A percentile compares a stretch with the other conserved stretches of the same genome.
These are phyloP conservation scores for Zeugodacus cucurbitae DNA, from an alignment of 1,140 invertebrate species.

Conservation along the genomic window DNA sequence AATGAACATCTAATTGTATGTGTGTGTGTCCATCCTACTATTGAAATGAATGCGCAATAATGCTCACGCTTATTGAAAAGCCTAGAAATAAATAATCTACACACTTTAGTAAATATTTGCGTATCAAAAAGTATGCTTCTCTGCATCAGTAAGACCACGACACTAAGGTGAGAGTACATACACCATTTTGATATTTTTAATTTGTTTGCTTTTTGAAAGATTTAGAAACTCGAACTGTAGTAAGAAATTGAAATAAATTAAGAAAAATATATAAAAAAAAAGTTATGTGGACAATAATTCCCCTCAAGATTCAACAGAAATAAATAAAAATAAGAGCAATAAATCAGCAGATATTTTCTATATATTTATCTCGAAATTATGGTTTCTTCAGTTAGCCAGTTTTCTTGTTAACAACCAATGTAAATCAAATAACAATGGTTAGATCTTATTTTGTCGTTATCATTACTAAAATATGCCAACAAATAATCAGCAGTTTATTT, in stretches of 20 bases:
- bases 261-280: neutral
- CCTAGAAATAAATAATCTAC: neutral
- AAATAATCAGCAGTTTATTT: too few relatives aligned
- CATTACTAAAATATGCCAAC: too few relatives aligned
- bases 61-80: neutral
- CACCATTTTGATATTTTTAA: neutral
- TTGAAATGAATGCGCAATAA: neutral
- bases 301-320: too few relatives aligned
- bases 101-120: neutral
- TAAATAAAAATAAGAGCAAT: too few relatives aligned
- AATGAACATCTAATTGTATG: neutral
- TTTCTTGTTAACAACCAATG: too few relatives aligned
- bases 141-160: too few relatives aligned
- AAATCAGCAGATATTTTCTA: too few relatives aligned
- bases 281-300: too few relatives aligned
- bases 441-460: too few relatives aligned
- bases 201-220: neutral
- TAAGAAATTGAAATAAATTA: neutral
- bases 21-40: neutral
- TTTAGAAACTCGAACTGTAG: neutral
- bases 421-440: too few relatives aligned
- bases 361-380: too few relatives aligned
- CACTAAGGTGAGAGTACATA: neutral
- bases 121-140: neutral
- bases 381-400: too few relatives aligned